Conservation (phyloP, 2,888 invertebrate genomes). For the Aspidapion aeneum region DNA sequence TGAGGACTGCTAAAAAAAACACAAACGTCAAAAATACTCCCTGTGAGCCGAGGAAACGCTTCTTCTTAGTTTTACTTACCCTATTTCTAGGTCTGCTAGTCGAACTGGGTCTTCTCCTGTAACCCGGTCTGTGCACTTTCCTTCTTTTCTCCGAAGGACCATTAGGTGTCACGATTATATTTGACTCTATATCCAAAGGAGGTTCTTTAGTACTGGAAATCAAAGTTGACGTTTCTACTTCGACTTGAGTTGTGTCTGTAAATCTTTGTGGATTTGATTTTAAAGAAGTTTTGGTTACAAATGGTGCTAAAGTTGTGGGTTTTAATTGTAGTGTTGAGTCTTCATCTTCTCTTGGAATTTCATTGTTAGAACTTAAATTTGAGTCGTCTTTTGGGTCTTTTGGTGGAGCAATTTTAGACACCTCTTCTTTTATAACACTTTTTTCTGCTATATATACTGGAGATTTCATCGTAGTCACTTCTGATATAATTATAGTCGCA, state of each 20-base stretch:
- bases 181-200: slow-evolving; percentile 28
- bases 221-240: slow-evolving; percentile 28
- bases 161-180: slow-evolving; percentile 17
- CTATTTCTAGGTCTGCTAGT: neutral
- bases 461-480: neutral
- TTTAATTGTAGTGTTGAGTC: neutral
- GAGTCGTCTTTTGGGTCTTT: neutral
- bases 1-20: neutral
- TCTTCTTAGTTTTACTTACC: too few species aligned
- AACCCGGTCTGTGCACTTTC: neutral
- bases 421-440: neutral
- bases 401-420: neutral
- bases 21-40: too few species aligned
- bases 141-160: neutral
- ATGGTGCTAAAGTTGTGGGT: neutral
- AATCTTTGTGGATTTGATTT: too few species aligned
- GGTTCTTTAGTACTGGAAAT: slow-evolving; percentile 38
- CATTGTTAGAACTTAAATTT: neutral
- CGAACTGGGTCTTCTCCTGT: neutral
- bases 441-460: neutral
- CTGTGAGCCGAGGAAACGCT: too few species aligned
- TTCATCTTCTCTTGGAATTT: neutral
- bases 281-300: too few species aligned
- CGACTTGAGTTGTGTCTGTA: neutral
- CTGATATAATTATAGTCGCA: neutral